A percentile compares a stretch with the other conserved stretches of the same genome.
Conservation (phyloP, 2,113 vertebrate genomes). For the Antechinus flavipes region DNA sequence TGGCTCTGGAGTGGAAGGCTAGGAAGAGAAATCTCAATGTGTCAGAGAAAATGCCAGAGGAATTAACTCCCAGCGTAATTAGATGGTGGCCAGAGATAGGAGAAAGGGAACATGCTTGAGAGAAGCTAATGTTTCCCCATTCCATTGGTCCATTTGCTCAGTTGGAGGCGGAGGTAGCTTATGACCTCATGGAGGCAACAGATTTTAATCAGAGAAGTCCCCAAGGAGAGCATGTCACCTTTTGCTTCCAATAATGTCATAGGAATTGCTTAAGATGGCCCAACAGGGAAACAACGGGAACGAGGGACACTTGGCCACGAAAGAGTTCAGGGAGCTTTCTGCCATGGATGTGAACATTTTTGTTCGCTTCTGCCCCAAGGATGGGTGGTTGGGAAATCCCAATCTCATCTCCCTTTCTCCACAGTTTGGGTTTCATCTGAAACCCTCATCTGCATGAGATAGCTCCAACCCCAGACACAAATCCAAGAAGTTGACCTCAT, state of each 20-base stretch:
- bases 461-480: neutral
- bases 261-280: neutral
- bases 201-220: constrained; percentile 35
- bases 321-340: neutral
- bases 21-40: constrained; percentile 65
- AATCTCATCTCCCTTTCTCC: neutral
- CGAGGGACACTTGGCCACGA: neutral
- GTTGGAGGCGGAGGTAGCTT: neutral
- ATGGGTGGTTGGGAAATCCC: neutral
- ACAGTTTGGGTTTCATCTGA: neutral
- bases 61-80: constrained; percentile 71
- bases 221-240: neutral
- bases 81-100: constrained; percentile 61
- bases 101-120: neutral
- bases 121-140: constrained; percentile 6
- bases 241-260: neutral
- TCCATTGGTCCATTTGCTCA: neutral
- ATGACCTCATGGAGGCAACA: constrained; percentile 61
- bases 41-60: constrained; percentile 75
- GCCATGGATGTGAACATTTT: neutral
- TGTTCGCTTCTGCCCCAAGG: neutral
- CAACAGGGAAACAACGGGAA: neutral
- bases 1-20: constrained; percentile 38
- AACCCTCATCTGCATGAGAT: neutral
- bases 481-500: neutral